Evolutionary conservation across 35 echinoderm and acorn worm genomes (phyloP).

Genomic region (Amphiura filiformis): DNA sequence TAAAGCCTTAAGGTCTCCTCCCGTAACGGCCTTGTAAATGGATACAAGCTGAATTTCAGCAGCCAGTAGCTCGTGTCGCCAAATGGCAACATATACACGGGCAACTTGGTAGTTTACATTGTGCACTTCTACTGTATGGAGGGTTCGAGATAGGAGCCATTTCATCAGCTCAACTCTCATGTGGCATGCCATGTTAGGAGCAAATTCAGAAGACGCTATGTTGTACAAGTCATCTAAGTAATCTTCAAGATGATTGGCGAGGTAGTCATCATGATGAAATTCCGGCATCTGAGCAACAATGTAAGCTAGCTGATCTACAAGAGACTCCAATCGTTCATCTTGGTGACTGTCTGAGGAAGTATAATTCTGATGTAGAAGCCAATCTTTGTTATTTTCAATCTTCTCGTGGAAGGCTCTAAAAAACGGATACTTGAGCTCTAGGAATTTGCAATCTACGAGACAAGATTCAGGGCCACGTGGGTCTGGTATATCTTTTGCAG

Average conservation of each 20-base stretch:
- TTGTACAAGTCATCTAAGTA: constrained; percentile 27
- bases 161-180: constrained; percentile 4
- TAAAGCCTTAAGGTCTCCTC: not conserved
- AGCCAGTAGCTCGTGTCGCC: not conserved
- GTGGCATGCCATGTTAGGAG: not conserved
- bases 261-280: constrained; percentile 9
- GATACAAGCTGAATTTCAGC: constrained; percentile 22
- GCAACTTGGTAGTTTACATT: not conserved
- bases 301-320: not conserved
- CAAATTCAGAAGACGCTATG: constrained; percentile 4
- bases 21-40: constrained; percentile 12
- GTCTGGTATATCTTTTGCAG: not conserved
- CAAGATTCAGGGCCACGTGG: constrained; percentile 33
- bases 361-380: not conserved
- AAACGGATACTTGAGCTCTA: constrained; percentile 12
- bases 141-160: not conserved
- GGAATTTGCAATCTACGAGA: not conserved
- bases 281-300: constrained; percentile 3
- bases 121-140: not conserved
- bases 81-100: not conserved
- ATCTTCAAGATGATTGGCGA: not conserved
- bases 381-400: constrained; percentile 8
- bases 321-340: not conserved
- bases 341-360: not conserved
- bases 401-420: constrained; percentile 16